Base-by-base conservation (phyloP, 2,113 vertebrate genomes). In the Boulengeromyrus knoepffleri region DNA sequence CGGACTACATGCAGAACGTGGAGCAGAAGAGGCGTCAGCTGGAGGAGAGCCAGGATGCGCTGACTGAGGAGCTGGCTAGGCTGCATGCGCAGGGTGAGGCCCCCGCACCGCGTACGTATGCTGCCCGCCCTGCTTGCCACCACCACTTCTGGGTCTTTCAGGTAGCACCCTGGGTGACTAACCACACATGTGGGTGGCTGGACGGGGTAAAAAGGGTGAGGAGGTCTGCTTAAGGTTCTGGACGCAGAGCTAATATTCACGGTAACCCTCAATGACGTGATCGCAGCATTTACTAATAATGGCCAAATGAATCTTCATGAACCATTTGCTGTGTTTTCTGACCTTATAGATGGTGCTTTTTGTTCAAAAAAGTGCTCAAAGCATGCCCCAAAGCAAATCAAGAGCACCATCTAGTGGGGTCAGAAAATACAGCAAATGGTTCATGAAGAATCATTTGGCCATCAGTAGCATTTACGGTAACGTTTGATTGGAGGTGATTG, bases 1-100 rank as follows among this genome's bases (percentile, higher is more conserved):
- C 96, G 0, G 97, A 98, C 93, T 97, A 97, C 94, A 97, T 97
- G 96, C 97, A 98, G 91, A 97, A 97, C 83, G 95, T 97, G 96
- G 97, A 98, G 89, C 97, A 98, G 91, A 97, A 97, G 95, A 95
- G 96, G 91, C 95, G 97, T 88, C 97, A 97, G 92, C 93, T 98
- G 92, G 97, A 98, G 87, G 97, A 98, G 91, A 95, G 96, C 50
- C 97, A 97, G 89, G 97, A 98, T 80, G 95, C 96, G 0, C 96
- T 98, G 88, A 97, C 95, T 0, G 97, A 98, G 91, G 97, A 97
- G 47, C 94, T 98, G 90, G 97, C 97, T 90, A 97, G 96, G 91
- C 92, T 97, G 49, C 96, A 96, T 0, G 97, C 97, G 47, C 97
- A 98, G 95, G 97, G 97, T 98, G 94, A 90, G 85, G 70, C 17